Conservation (phyloP, 1,140 invertebrate species). For the Aphis craccivora region DNA sequence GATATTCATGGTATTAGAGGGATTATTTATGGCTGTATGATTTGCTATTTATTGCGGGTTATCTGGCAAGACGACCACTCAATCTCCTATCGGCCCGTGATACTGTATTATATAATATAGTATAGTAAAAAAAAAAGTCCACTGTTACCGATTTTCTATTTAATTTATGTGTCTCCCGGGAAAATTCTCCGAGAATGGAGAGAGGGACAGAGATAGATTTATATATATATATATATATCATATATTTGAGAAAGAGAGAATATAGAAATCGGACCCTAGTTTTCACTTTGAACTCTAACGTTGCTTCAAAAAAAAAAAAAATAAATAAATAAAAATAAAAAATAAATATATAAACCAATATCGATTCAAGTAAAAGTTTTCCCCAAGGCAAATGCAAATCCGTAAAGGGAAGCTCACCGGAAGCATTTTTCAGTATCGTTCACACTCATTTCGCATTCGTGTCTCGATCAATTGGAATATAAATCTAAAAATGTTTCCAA, state of each 20-base stretch:
- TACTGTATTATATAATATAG: conserved; percentile 15
- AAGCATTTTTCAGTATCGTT: conserved; percentile 47
- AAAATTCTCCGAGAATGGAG: not conserved
- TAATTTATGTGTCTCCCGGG: conserved; percentile 52
- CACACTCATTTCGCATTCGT: conserved; percentile 54
- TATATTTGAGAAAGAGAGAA: not conserved
- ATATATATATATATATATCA: not conserved
- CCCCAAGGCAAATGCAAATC: conserved; percentile 53
- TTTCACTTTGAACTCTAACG: conserved; percentile 55
- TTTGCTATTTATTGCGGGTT: conserved; percentile 56
- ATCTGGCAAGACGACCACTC: conserved; percentile 43
- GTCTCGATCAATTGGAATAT: conserved; percentile 55
- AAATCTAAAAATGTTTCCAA: conserved; percentile 46
- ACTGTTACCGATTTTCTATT: conserved; percentile 27
- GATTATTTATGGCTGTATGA: conserved; percentile 55
- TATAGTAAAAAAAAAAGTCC: not conserved
- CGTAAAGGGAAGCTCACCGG: not conserved
- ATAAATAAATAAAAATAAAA: not conserved
- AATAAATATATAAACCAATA: conserved; percentile 45
- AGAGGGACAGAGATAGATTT: not conserved
- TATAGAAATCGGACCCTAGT: conserved; percentile 45
- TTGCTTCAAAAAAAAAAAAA: conserved; percentile 6
- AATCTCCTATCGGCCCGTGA: conserved; percentile 9
- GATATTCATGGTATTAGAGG: not conserved
- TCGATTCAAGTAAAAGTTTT: conserved; percentile 51